Percentiles rank a stretch among this genome's conserved stretches.
phyloP scores from a whole-genome alignment of 1,140 invertebrate genomes.

The Coelopa frigida region DNA sequence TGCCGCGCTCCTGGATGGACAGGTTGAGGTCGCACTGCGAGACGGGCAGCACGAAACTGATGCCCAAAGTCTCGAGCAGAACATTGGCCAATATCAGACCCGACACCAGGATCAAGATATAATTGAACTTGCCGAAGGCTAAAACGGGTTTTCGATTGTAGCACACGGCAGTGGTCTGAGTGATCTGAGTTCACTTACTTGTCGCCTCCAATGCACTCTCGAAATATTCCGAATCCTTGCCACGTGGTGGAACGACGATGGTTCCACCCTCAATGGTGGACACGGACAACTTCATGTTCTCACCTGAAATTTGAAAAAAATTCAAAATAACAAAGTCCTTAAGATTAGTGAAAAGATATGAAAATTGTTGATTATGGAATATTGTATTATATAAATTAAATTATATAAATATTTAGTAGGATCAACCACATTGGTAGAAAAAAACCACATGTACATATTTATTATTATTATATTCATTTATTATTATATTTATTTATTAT shows the following conservation, averaged over 20 bases:
- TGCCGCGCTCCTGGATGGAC: constrained; percentile 52
- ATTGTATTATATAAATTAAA: not conserved
- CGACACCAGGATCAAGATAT: constrained; percentile 50
- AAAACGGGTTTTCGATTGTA: not conserved
- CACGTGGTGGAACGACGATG: constrained; percentile 1
- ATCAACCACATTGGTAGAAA: no score
- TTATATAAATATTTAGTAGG: no score
- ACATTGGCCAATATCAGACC: constrained; percentile 50
- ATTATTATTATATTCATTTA: no score
- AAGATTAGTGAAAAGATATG: no score
- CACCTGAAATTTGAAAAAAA: constrained; percentile 4
- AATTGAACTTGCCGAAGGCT: constrained; percentile 57
- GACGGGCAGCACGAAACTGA: constrained; percentile 58
- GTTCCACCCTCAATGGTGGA: constrained; percentile 11
- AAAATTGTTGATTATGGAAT: not conserved
- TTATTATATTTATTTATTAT: no score
- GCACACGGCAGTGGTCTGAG: not conserved
- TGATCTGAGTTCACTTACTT: constrained; percentile 6
- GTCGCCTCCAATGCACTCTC: constrained; percentile 11
- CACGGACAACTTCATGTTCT: constrained; percentile 8
- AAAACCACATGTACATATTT: no score
- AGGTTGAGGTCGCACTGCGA: constrained; percentile 60
- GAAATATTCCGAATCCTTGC: constrained; percentile 12
- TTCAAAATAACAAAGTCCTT: no score
- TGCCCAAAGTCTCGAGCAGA: constrained; percentile 52